Conservation (phyloP, 1,140 invertebrate species). For the Cydia splendana region DNA sequence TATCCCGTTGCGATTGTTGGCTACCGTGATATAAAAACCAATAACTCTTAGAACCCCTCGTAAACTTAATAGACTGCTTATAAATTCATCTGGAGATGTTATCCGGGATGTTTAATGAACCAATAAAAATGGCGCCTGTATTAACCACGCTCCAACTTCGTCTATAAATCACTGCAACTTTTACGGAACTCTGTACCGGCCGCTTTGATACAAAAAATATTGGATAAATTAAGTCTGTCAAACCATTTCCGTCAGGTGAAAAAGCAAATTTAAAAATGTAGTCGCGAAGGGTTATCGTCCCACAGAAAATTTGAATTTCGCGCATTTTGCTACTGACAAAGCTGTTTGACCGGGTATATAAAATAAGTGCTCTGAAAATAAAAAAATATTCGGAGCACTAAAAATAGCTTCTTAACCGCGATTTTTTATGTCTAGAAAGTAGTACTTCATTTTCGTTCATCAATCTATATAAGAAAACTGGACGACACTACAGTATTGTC, state of each 20-base stretch:
- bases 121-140: slow-evolving; percentile 22
- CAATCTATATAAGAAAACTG: too few species aligned
- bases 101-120: slow-evolving; percentile 17
- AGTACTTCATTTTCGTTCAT: too few species aligned
- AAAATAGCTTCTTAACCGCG: too few species aligned
- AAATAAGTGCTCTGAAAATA: neutral
- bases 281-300: too few species aligned
- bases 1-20: too few species aligned
- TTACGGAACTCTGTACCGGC: neutral
- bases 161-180: slow-evolving; percentile 13
- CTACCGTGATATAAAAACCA: neutral
- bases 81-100: slow-evolving; percentile 10
- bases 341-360: too few species aligned
- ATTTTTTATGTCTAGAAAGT: too few species aligned
- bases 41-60: neutral
- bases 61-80: slow-evolving; percentile 3
- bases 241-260: too few species aligned
- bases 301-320: too few species aligned
- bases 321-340: too few species aligned
- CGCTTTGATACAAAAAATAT: neutral
- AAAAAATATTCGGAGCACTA: neutral
- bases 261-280: too few species aligned
- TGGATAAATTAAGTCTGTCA: neutral
- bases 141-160: neutral
- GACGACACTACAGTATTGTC: too few species aligned